Conservation (phyloP, 2,797 vertebrate species). For the Chelonia mydas region DNA sequence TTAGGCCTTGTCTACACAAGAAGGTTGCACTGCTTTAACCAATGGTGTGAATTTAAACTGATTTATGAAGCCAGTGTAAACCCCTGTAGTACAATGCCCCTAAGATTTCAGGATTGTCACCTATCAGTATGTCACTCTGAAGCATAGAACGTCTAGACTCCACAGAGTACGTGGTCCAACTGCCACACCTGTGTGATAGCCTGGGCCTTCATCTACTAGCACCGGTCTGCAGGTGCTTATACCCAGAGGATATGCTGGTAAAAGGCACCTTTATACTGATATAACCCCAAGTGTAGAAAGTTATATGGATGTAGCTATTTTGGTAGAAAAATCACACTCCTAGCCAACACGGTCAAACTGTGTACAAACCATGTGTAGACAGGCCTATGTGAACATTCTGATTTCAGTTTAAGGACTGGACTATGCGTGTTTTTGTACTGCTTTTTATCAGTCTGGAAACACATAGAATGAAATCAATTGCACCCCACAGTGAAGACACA, state of each 20-base stretch:
- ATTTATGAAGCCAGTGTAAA: background rate
- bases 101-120: background rate
- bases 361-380: background rate
- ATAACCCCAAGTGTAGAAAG: background rate
- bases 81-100: background rate
- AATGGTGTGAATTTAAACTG: too few species aligned
- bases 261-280: background rate
- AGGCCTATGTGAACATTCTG: background rate
- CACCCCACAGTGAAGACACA: background rate
- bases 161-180: background rate
- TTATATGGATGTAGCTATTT: background rate
- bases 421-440: background rate
- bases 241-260: background rate
- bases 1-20: background rate
- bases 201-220: background rate
- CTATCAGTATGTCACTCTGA: background rate
- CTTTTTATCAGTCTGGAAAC: background rate
- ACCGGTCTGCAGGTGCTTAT: too few species aligned
- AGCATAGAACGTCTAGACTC: too few species aligned
- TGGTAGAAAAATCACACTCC: background rate
- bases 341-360: background rate
- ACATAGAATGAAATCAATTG: background rate
- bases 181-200: background rate
- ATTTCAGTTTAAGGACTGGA: background rate
- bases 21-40: background rate